Evolutionary conservation across 37 sponge, comb jelly and placozoan genomes (phyloP).

Genomic region (Cliona cf. orientalis): DNA sequence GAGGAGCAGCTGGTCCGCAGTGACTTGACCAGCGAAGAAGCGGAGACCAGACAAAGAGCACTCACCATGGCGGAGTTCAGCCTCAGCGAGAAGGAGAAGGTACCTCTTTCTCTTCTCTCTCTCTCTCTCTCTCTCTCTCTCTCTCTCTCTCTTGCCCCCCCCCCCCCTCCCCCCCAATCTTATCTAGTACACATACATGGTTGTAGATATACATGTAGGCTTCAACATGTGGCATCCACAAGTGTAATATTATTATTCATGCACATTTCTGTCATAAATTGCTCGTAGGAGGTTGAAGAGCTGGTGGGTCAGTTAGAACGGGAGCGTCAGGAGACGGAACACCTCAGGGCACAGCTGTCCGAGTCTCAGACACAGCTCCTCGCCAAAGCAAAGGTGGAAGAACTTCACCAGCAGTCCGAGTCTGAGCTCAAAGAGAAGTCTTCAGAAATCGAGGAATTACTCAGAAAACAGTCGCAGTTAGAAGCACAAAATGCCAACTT

Average conservation of each 20-base stretch:
- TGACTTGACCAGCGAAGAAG: neutral
- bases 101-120: conserved; percentile 10
- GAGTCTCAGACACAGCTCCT: neutral
- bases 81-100: conserved; percentile 44
- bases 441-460: neutral
- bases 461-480: neutral
- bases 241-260: neutral
- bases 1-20: conserved; percentile 31
- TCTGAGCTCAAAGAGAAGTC: neutral
- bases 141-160: conserved; percentile 17
- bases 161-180: neutral
- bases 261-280: neutral
- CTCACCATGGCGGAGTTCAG: conserved; percentile 17
- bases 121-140: conserved; percentile 42
- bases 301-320: neutral
- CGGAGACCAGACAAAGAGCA: conserved; percentile 11
- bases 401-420: conserved; percentile 14
- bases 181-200: neutral
- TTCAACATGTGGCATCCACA: neutral
- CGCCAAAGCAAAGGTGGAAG: conserved; percentile 1
- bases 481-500: neutral
- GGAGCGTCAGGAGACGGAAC: neutral
- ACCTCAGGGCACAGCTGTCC: neutral
- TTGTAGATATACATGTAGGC: neutral
- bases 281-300: conserved; percentile 14